These are phyloP conservation scores for Pelmatolapia mariae DNA, from an alignment of 2,113 vertebrate species.

Conservation along the genomic window DNA sequence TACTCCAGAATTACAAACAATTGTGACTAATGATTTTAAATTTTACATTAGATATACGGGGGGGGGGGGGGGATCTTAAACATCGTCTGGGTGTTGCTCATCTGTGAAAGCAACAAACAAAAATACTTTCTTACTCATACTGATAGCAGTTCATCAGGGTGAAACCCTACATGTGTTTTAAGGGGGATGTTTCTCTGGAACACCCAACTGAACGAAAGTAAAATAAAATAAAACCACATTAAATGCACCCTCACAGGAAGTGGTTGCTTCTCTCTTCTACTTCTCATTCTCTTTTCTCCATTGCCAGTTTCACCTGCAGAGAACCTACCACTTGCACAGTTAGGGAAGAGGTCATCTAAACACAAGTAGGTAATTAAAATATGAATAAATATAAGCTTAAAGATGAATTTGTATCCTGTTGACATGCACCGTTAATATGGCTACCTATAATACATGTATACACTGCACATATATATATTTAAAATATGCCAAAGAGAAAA, in stretches of 20 bases:
- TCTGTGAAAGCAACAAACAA: neutral
- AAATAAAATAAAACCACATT: neutral
- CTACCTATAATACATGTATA: neutral
- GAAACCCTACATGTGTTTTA: neutral
- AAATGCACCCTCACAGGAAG: neutral
- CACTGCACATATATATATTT: neutral
- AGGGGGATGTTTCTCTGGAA: neutral
- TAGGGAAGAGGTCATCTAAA: neutral
- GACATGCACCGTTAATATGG: neutral
- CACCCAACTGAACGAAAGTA: neutral
- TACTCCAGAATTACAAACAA: neutral
- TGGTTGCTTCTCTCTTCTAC: neutral
- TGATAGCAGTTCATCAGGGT: neutral
- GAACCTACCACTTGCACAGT: neutral
- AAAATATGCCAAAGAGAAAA: neutral
- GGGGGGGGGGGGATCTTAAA: fast-evolving
- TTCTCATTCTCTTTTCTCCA: neutral
- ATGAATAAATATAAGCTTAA: neutral
- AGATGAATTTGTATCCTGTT: neutral
- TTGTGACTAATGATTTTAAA: neutral
- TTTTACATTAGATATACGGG: neutral
- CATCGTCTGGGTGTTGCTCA: neutral
- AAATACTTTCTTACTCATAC: neutral
- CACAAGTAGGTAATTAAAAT: neutral
- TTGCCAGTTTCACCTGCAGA: neutral